Evolutionary conservation across 2,797 vertebrate genomes (phyloP).

Genomic region (Pseudotriccus pelzelni): DNA sequence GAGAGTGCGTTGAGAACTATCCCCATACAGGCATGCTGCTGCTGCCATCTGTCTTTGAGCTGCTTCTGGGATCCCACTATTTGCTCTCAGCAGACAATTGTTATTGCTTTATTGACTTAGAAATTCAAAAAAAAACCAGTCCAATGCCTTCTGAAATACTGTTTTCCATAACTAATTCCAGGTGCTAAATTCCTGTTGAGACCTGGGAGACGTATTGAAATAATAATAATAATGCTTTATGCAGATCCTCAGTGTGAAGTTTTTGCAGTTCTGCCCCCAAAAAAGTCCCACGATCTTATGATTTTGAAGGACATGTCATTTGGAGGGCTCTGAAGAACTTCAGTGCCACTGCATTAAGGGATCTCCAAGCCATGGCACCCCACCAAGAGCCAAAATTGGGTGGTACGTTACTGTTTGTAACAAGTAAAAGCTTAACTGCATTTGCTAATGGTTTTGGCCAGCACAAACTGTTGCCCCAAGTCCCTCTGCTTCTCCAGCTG

Average conservation of each 20-base stretch:
- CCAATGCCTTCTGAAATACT: background rate
- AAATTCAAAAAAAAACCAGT: background rate
- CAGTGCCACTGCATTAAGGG: background rate
- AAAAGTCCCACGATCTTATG: background rate
- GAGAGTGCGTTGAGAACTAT: slow-evolving; percentile 7
- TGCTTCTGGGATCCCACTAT: slow-evolving; percentile 30
- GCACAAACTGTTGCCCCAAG: background rate
- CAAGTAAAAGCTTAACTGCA: background rate
- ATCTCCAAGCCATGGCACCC: background rate
- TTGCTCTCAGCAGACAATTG: background rate
- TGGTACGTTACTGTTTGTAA: rapidly evolving
- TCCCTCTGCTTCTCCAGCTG: background rate
- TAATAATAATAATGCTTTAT: background rate
- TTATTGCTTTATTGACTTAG: slow-evolving; percentile 10
- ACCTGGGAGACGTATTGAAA: rapidly evolving
- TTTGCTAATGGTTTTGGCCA: background rate
- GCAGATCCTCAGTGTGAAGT: background rate
- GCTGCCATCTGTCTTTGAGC: slow-evolving; percentile 59
- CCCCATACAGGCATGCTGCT: background rate
- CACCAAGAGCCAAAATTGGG: background rate
- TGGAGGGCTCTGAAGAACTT: background rate
- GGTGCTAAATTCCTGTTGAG: background rate
- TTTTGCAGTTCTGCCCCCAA: background rate
- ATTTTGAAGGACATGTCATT: background rate
- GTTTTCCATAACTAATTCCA: background rate